Base-by-base conservation (phyloP, 2,888 invertebrate genomes). In the Hedya salicella region DNA sequence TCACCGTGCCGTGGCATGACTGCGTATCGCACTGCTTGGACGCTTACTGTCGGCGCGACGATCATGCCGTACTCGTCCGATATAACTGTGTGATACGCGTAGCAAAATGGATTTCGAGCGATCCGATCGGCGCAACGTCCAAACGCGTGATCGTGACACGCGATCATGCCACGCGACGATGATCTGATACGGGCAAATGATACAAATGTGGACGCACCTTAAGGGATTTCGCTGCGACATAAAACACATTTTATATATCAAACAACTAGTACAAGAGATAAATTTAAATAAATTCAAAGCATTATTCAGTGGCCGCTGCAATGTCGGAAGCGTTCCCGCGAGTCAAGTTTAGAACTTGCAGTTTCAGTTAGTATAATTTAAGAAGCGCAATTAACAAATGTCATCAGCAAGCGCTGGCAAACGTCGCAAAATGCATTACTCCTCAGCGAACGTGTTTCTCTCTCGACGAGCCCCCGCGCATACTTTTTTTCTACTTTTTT, bases 361-460 rank as follows among this genome's bases (percentile, higher is more conserved):
- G 65, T 65, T 65, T 39, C 52, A 65, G 64, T 64, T 64, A 46
- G 54, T 66, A 60, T 66, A 61, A 66, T 66, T 66, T 61, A 66
- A 66, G 56, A 69, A 71, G 60, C 62, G 62, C 69, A 71, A 71
- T 71, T 69, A 71, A 69, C 69, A 72, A 70, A 71, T 59, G 72
- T 72, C 72, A 68, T 70, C 70, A 68, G 63, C 70, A 65, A 69
- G 67, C 69, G 54, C 49, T 60, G 46, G 63, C 64, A 52, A 65
- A 67, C 71, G 61, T 62, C 65, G 69, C 70, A 68, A 70, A 71
- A 68, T 67, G 69, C 68, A 70, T 70, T 72, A 61, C 63, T 69
- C 57, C 67, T 63, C 39, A 44, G 39, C 54, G 54, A 50, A 68
- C 64, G 68, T 53, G 63, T 59, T 64, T 52, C 68, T 49, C 60